A percentile compares a stretch with the other conserved stretches of the same genome.
Conservation (phyloP, 2,888 invertebrate genomes). For the Molanna angustata region DNA sequence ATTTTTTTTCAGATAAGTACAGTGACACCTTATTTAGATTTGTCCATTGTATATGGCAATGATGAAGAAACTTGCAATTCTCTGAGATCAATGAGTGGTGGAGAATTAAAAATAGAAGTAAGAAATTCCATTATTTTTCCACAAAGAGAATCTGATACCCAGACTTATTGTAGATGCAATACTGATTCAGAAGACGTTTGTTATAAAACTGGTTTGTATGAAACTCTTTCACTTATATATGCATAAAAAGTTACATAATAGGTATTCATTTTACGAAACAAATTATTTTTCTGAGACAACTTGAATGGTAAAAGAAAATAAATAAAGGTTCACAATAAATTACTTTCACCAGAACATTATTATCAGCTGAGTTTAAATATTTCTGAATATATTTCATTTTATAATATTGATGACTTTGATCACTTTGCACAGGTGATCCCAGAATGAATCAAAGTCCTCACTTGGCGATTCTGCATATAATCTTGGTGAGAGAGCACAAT, state of each 20-base stretch:
- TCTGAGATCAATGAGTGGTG: constrained; percentile 36
- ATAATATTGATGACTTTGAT: too few species aligned
- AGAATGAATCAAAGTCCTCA: constrained; percentile 51
- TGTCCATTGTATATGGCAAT: constrained; percentile 40
- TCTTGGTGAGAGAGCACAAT: constrained; percentile 52
- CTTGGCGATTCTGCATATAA: constrained; percentile 48
- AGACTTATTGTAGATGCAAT: constrained; percentile 14
- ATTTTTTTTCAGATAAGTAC: constrained; percentile 30
- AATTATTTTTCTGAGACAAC: too few species aligned
- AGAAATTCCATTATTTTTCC: constrained; percentile 35
- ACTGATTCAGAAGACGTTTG: constrained; percentile 16
- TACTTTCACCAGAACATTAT: too few species aligned
- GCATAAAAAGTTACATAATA: too few species aligned
- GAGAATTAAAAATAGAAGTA: constrained; percentile 34
- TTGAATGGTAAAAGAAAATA: too few species aligned
- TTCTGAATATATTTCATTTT: too few species aligned
- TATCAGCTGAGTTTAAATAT: too few species aligned
- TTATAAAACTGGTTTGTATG: constrained; percentile 28
- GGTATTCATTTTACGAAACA: too few species aligned
- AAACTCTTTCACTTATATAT: too few species aligned
- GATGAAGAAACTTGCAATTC: constrained; percentile 31
- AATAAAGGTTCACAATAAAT: too few species aligned
- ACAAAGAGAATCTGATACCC: constrained; percentile 22
- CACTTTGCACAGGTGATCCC: constrained; percentile 42
- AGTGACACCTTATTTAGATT: constrained; percentile 38